phyloP scores from a whole-genome alignment of 2,113 vertebrate species.

The Atherinomorus stipes region DNA sequence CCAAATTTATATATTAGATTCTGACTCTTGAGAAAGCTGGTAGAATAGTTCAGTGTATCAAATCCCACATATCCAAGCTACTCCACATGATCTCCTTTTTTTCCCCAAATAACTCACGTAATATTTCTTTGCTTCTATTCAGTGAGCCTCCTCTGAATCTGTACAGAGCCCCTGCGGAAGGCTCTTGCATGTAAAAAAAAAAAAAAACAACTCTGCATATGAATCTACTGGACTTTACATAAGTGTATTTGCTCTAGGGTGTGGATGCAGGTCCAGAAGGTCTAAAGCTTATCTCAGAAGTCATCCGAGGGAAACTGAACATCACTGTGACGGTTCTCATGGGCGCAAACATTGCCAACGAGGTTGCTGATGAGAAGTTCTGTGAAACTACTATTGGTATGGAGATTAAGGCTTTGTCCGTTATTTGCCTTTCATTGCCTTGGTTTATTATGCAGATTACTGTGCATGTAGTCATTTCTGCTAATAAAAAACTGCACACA shows the following conservation, averaged over 20 bases:
- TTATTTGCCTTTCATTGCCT: not conserved
- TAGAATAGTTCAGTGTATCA: not conserved
- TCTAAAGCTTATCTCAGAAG: conserved; percentile 95
- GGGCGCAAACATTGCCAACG: conserved; percentile 96
- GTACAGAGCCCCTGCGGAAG: not conserved
- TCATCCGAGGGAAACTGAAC: conserved; percentile 89
- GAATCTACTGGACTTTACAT: not conserved
- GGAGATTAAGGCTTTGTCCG: not conserved
- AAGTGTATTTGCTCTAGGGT: conserved; percentile 81
- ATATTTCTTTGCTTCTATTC: not conserved
- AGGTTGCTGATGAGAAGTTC: conserved; percentile 97
- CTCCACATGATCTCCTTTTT: not conserved
- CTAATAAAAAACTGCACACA: not conserved
- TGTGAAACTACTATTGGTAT: conserved; percentile 98
- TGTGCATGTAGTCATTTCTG: not conserved
- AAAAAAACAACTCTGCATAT: too few species aligned
- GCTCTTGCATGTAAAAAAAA: too few species aligned
- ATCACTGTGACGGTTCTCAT: conserved; percentile 93
- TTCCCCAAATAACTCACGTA: not conserved
- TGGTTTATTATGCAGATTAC: not conserved
- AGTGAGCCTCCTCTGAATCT: not conserved
- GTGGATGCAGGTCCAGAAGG: conserved; percentile 93
- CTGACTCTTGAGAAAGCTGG: not conserved
- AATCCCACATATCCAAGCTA: not conserved
- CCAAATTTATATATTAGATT: not conserved